Evolutionary conservation across 1,140 invertebrate genomes (phyloP), one percentile per base, ranked within the genome.

Genomic region (Holcopasites calliopsidis): DNA sequence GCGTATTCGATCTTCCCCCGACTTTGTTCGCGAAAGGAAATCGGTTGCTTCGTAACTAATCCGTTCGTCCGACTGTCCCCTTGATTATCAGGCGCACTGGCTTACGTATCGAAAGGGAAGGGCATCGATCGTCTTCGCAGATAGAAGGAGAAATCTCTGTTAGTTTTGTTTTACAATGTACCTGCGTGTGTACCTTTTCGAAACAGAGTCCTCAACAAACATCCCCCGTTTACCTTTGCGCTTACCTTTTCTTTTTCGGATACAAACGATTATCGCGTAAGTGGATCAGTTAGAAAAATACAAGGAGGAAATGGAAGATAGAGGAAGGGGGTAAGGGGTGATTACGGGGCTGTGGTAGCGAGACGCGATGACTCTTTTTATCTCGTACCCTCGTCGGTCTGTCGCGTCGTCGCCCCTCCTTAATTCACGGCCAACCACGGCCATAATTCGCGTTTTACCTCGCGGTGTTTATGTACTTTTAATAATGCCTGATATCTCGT

Each of bases 381-480:
- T 87, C 84, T 85, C 70, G 77, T 79, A 55, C 76, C 76, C 83
- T 88, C 87, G 82, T 86, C 86, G 83, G 78, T 85, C 83, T 66
- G 84, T 89, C 88, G 88, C 88, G 84, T 89, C 88, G 88, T 88
- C 86, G 86, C 87, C 83, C 82, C 74, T 74, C 69, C 81, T 91
- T 91, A 91, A 90, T 90, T 91, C 90, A 90, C 89, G 89, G 86
- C 88, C 88, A 60, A 77, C 60, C 74, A 72, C 74, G 77, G 69
- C 76, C 88, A 90, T 90, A 91, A 91, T 87, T 91, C 87, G 86
- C 86, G 82, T 88, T 86, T 90, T 88, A 88, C 86, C 86, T 89
- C 84, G 83, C 87, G 86, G 85, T 89, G 87, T 90, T 90, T 91
- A 91, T 91, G 88, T 89, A 88, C 88, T 91, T 91, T 91, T 91